Evolutionary conservation across 2,888 invertebrate genomes (phyloP), one percentile per base, ranked within the genome.

Genomic region (Harpagoxenus sublaevis): DNA sequence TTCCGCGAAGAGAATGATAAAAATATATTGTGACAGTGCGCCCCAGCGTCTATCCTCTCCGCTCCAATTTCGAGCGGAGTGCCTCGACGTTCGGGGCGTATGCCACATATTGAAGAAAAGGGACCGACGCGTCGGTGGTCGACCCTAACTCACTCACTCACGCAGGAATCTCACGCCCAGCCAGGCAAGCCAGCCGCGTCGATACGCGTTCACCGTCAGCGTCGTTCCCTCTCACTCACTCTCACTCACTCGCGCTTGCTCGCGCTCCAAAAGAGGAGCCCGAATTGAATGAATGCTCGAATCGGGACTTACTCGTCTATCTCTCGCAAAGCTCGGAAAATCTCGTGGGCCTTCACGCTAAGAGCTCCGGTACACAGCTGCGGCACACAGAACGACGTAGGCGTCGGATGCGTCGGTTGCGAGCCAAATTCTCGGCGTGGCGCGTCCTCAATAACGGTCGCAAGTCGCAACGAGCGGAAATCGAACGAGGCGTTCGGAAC

Each of bases 391-490:
- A 70, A 53, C 28, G 28, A 48, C 31, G 78, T 70, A 28, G 60
- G 51, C 73, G 79, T 71, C 60, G 31, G 35, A 48, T 48, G 55
- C 53, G 45, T 53, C 45, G 45, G 10, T 2, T 35, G 48, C 45
- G 31, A 65, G 23, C 8, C 28, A 3, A 65, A 12, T 3, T 10
- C 48, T 57, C 5, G 23, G 23, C 5, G 68, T n/a, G 78, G 10
- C 39, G 66, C 79, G 79, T 68, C 35, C 45, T 35, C 28, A 81
- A 81, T 62, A 81, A 81, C 73, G 79, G 71, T 71, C 60, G 60
- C 48, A 3, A 12, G 45, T 35, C 35, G 42, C 48, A 60, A 79
- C 18, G 35, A 79, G 63, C 60, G 62, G 53, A 83, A 75, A 60
- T 83, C 60, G 35, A 74, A 71, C 74, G 51, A 48, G 35, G 66